Evolutionary conservation across 2,888 invertebrate species (phyloP).

Genomic region (Lepeophtheirus nordmannii): DNA sequence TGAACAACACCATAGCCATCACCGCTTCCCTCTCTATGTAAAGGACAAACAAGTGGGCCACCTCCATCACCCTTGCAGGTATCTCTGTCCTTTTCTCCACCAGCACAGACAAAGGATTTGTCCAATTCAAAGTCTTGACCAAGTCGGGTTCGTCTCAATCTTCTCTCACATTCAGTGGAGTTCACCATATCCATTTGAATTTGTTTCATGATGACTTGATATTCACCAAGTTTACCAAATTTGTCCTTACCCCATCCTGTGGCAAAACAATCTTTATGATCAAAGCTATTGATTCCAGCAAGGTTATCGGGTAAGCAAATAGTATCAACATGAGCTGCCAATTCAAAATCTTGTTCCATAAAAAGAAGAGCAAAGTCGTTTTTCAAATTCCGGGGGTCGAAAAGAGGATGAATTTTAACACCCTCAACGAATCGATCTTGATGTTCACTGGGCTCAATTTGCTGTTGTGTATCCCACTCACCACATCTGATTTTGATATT

Average conservation of each 20-base stretch:
- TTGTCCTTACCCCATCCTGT: conserved; percentile 59
- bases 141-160: conserved; percentile 49
- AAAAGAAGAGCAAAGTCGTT: conserved; percentile 60
- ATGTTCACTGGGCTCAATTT: conserved; percentile 49
- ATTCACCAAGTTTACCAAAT: conserved; percentile 48
- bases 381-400: conserved; percentile 31
- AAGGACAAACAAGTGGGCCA: conserved; percentile 40
- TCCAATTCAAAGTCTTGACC: conserved; percentile 51
- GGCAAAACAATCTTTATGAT: conserved; percentile 46
- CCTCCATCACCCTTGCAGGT: conserved; percentile 45
- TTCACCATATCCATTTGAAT: conserved; percentile 53
- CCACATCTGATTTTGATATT: conserved; percentile 49
- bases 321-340: conserved; percentile 52
- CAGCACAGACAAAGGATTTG: conserved; percentile 57
- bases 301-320: conserved; percentile 46
- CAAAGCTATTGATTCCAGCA: conserved; percentile 35
- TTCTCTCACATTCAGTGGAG: conserved; percentile 42
- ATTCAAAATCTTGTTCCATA: conserved; percentile 44
- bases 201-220: conserved; percentile 56
- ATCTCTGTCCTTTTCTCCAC: conserved; percentile 53
- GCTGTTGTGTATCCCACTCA: conserved; percentile 66
- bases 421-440: conserved; percentile 48
- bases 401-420: conserved; percentile 30
- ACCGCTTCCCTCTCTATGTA: conserved; percentile 27
- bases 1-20: conserved; percentile 26